phyloP scores from a whole-genome alignment of 2,113 vertebrate species.

The Corythornis vintsioides region DNA sequence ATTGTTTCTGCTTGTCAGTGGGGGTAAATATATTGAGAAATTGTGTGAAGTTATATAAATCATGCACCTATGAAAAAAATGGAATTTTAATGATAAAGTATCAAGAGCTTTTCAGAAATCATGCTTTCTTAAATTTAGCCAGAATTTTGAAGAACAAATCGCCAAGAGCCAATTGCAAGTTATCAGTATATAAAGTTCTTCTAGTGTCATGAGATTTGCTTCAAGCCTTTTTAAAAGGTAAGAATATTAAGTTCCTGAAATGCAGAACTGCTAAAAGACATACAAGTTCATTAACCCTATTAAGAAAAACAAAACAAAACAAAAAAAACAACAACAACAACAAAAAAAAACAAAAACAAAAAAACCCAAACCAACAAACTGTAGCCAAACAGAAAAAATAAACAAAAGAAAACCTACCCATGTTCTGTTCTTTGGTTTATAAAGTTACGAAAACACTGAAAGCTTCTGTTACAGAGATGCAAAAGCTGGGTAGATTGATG shows the following conservation, averaged over 20 bases:
- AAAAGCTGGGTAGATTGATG: slow-evolving; percentile 36
- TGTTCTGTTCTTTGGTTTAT: slow-evolving; percentile 18
- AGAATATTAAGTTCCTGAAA: slow-evolving; percentile 53
- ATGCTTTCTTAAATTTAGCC: slow-evolving; percentile 62
- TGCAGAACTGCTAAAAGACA: background rate
- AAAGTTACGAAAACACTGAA: slow-evolving; percentile 53
- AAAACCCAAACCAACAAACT: too few relatives aligned
- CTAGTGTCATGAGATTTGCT: slow-evolving; percentile 47
- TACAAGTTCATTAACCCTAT: slow-evolving; percentile 25
- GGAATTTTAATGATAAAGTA: slow-evolving; percentile 64
- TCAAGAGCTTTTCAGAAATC: slow-evolving; percentile 68
- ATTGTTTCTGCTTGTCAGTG: slow-evolving; percentile 64
- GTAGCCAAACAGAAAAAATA: background rate
- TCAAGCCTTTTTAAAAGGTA: slow-evolving; percentile 48
- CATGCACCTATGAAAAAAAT: slow-evolving; percentile 29
- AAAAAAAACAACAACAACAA: background rate
- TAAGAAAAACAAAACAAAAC: background rate
- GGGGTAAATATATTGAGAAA: slow-evolving; percentile 48
- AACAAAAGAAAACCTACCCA: background rate
- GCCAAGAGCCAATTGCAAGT: slow-evolving; percentile 57
- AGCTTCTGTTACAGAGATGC: background rate
- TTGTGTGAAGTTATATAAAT: slow-evolving; percentile 56
- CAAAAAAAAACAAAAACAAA: background rate
- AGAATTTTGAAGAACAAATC: slow-evolving; percentile 72
- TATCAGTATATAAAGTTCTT: slow-evolving; percentile 70